Conservation (phyloP, 2,888 invertebrate genomes). For the Pollenia amentaria region DNA sequence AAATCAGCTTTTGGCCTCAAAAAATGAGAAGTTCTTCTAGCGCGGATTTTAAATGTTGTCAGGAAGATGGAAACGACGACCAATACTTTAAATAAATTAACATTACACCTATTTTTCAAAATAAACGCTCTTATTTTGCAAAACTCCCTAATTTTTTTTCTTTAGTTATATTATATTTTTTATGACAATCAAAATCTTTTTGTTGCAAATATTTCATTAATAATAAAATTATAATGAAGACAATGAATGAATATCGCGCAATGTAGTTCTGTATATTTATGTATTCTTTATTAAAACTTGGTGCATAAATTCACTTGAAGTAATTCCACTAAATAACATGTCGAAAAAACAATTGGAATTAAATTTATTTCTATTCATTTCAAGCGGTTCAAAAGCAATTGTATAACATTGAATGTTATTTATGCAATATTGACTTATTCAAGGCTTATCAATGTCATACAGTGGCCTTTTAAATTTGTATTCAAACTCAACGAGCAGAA, state of each 20-base stretch:
- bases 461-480: constrained; percentile 19
- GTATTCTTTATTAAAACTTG: background rate
- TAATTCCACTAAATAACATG: too few relatives aligned
- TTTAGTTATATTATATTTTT: background rate
- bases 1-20: too few relatives aligned
- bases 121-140: too few relatives aligned
- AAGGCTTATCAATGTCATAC: constrained; percentile 29
- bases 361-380: constrained; percentile 3
- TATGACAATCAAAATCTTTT: too few relatives aligned
- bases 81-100: too few relatives aligned
- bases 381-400: background rate
- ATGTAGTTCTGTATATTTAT: constrained; percentile 4
- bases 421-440: constrained; percentile 11
- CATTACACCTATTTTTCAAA: too few relatives aligned
- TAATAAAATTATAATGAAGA: constrained; percentile 12
- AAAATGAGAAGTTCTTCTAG: too few relatives aligned
- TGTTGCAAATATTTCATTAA: background rate
- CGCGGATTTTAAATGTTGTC: too few relatives aligned
- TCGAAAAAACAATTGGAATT: background rate
- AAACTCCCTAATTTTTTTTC: too few relatives aligned
- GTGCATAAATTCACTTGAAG: background rate
- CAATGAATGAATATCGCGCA: background rate
- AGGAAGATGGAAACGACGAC: too few relatives aligned
- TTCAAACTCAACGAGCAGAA: background rate
- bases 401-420: background rate